These are phyloP conservation scores for Rhagologus leucostigma DNA, from an alignment of 2,113 vertebrate species.

Conservation along the genomic window DNA sequence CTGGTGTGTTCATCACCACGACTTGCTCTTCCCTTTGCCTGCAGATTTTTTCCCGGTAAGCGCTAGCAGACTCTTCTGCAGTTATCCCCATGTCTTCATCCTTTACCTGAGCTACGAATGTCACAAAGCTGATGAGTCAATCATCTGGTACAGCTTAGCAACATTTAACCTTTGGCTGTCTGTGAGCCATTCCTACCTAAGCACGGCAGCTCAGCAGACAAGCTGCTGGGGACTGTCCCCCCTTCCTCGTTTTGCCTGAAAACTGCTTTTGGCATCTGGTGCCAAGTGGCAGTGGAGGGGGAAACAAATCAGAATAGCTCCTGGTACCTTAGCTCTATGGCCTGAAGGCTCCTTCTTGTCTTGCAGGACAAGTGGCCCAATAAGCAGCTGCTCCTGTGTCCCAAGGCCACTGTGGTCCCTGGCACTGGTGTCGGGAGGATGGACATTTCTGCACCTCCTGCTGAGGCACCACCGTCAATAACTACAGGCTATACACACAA, in stretches of 20 bases:
- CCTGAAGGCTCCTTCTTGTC: neutral
- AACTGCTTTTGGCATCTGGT: neutral
- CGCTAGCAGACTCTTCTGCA: neutral
- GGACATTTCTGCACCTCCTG: neutral
- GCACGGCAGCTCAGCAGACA: neutral
- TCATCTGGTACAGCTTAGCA: neutral
- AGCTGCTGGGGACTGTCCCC: neutral
- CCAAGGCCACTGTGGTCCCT: neutral
- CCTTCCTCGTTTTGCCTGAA: neutral
- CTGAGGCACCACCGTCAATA: neutral
- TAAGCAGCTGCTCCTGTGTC: neutral
- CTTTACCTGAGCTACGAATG: neutral
- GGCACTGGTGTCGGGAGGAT: fast-evolving
- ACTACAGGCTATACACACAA: neutral
- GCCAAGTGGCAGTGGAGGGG: neutral
- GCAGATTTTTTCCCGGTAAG: neutral
- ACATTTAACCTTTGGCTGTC: neutral
- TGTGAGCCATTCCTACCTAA: neutral
- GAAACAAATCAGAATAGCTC: neutral
- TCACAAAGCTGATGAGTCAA: neutral
- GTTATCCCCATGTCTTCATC: neutral
- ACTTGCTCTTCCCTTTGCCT: neutral
- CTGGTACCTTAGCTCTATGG: fast-evolving
- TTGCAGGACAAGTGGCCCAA: fast-evolving
- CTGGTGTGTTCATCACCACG: neutral